Percentiles rank a stretch among this genome's conserved stretches.
Evolutionary conservation across 2,113 vertebrate species (phyloP).

Genomic region (Dromiciops gliroides): DNA sequence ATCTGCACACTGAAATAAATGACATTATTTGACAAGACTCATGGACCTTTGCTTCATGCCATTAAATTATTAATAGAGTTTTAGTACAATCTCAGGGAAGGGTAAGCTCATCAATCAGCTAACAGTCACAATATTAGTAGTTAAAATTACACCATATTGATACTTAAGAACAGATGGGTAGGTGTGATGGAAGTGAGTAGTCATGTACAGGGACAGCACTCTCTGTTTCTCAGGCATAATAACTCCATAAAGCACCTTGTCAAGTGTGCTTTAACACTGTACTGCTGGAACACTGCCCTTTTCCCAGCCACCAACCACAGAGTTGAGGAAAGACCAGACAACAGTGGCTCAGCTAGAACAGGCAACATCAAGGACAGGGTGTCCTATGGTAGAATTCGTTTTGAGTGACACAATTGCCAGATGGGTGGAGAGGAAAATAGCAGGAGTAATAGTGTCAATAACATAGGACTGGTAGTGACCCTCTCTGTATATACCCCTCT

Average conservation of each 20-base stretch:
- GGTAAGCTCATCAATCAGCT: background rate
- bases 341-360: background rate
- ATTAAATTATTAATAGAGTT: background rate
- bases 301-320: background rate
- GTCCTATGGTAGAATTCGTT: background rate
- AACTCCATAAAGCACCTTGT: background rate
- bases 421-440: background rate
- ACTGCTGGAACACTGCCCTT: no score
- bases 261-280: background rate
- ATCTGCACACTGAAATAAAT: constrained; percentile 10
- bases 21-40: background rate
- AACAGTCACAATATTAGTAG: background rate
- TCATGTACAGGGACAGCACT: background rate
- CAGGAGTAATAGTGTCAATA: background rate
- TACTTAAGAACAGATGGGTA: background rate
- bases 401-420: background rate
- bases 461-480: background rate
- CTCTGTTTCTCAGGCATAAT: background rate
- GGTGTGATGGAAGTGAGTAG: background rate
- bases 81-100: background rate
- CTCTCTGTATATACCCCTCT: no score
- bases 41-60: background rate
- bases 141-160: background rate
- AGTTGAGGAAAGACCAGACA: background rate
- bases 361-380: background rate